These are phyloP conservation scores for Lepidurus apus DNA, from an alignment of 1,140 invertebrate genomes.

Conservation along the genomic window DNA sequence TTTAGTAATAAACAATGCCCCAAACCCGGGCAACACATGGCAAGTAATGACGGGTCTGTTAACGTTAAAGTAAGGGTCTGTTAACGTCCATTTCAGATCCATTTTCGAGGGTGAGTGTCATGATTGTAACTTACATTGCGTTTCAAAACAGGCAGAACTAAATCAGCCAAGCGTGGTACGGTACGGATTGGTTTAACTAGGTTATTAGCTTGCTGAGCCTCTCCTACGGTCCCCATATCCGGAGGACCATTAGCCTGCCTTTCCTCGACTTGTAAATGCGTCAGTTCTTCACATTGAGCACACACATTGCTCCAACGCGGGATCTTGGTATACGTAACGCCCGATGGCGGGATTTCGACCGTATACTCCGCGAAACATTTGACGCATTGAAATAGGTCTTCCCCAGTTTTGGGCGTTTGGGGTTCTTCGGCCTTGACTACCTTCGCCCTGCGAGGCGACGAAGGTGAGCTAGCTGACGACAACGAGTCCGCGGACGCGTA, in stretches of 20 bases:
- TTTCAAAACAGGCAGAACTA: slow-evolving; percentile 29
- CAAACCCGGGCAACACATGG: slow-evolving; percentile 31
- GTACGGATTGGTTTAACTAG: neutral
- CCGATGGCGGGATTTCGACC: neutral
- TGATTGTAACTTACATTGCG: slow-evolving; percentile 24
- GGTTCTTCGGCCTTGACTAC: neutral
- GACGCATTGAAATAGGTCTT: slow-evolving; percentile 5
- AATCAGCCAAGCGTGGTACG: slow-evolving; percentile 16
- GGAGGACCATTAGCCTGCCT: neutral
- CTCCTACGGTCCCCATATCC: neutral
- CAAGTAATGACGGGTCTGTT: too few relatives aligned
- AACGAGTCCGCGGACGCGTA: slow-evolving; percentile 7
- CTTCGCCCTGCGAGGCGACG: neutral
- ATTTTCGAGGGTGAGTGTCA: neutral
- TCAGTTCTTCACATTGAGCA: neutral
- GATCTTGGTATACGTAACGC: slow-evolving; percentile 28
- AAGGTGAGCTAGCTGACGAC: neutral
- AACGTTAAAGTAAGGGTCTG: neutral
- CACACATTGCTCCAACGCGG: slow-evolving; percentile 21
- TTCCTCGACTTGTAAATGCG: neutral
- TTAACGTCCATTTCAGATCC: neutral
- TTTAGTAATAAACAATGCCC: slow-evolving; percentile 44
- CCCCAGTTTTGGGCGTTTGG: neutral
- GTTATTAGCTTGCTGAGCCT: neutral
- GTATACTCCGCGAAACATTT: neutral